These are phyloP conservation scores for Holocentrus rufus DNA, from an alignment of 2,797 vertebrate species.

Conservation along the genomic window DNA sequence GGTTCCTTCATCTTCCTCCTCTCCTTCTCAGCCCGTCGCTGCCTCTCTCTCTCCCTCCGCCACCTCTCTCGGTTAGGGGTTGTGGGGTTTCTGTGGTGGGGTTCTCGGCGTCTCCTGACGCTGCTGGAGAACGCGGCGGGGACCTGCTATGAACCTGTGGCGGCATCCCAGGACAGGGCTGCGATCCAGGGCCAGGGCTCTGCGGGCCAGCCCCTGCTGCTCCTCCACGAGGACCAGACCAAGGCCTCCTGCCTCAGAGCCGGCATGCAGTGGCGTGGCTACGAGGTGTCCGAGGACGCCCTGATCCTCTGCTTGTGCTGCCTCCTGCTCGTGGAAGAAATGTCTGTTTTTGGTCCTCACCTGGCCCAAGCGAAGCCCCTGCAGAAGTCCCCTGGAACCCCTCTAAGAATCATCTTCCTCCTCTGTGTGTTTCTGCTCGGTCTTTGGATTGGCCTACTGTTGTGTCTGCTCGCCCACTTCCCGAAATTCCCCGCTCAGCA, in stretches of 20 bases:
- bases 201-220: slow-evolving; percentile 65
- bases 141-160: slow-evolving; percentile 82
- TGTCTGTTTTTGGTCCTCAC: slow-evolving; percentile 78
- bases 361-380: slow-evolving; percentile 52
- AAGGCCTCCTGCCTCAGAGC: slow-evolving; percentile 81
- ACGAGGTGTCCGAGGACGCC: slow-evolving; percentile 83
- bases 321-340: slow-evolving; percentile 85
- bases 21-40: slow-evolving; percentile 79
- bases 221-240: slow-evolving; percentile 80
- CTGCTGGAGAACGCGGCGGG: slow-evolving; percentile 85
- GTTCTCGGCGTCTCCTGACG: slow-evolving; percentile 72
- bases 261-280: slow-evolving; percentile 84
- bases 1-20: slow-evolving; percentile 85
- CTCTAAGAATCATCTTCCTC: slow-evolving; percentile 84
- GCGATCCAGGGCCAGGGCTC: background rate
- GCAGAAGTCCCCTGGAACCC: slow-evolving; percentile 63
- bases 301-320: slow-evolving; percentile 87
- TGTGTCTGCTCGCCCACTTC: slow-evolving; percentile 84
- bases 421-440: slow-evolving; percentile 81
- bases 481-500: slow-evolving; percentile 85
- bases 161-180: slow-evolving; percentile 8
- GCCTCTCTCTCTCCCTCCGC: slow-evolving; percentile 75
- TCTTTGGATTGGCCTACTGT: slow-evolving; percentile 84
- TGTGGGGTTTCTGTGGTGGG: slow-evolving; percentile 78
- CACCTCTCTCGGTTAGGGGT: slow-evolving; percentile 84